Evolutionary conservation across 2,888 invertebrate species (phyloP).

Genomic region (Temnothorax ravouxi): DNA sequence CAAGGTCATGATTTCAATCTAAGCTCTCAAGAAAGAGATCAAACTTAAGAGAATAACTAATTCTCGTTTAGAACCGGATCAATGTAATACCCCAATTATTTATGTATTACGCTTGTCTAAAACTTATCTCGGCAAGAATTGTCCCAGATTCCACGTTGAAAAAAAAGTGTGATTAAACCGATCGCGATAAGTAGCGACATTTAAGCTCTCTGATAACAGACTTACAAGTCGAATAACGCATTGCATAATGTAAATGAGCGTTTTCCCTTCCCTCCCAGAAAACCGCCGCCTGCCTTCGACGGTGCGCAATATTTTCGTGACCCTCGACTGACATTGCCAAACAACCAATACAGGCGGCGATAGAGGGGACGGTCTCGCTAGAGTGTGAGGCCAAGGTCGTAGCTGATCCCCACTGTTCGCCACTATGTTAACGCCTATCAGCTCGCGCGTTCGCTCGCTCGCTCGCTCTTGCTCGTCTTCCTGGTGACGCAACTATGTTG

Average conservation of each 20-base stretch:
- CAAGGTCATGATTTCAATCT: neutral
- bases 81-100: neutral
- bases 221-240: neutral
- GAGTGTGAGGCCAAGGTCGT: conserved; percentile 83
- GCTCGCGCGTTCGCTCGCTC: conserved; percentile 23
- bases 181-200: neutral
- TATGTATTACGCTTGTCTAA: neutral
- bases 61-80: neutral
- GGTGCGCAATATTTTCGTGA: conserved; percentile 80
- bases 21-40: neutral
- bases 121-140: neutral
- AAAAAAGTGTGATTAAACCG: neutral
- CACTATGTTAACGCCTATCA: conserved; percentile 44
- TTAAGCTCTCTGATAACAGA: neutral
- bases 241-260: conserved; percentile 40
- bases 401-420: conserved; percentile 73
- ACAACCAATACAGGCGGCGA: conserved; percentile 80
- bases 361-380: conserved; percentile 73
- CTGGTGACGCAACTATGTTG: conserved; percentile 67
- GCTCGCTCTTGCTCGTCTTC: conserved; percentile 49
- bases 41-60: neutral
- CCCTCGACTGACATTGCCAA: conserved; percentile 82
- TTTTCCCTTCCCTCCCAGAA: conserved; percentile 13
- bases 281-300: conserved; percentile 29
- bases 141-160: neutral